A percentile compares a stretch with the other conserved stretches of the same genome.
These are phyloP conservation scores for Arremon brunneinucha DNA, from an alignment of 2,797 vertebrate species.

Conservation along the genomic window DNA sequence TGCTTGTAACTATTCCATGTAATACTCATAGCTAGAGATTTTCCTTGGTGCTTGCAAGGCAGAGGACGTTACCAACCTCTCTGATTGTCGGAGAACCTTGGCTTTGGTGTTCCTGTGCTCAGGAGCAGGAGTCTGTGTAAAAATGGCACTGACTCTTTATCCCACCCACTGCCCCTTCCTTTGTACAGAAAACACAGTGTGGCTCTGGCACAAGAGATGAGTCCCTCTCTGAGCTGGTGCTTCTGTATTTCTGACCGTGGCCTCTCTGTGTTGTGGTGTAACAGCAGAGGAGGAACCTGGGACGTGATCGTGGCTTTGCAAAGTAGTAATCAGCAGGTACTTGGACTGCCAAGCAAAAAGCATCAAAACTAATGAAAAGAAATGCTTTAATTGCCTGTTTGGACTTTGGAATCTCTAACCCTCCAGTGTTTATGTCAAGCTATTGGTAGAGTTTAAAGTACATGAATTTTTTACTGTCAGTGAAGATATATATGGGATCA, in stretches of 20 bases:
- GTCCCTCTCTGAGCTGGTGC: background rate
- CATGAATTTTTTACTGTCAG: background rate
- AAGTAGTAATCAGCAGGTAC: background rate
- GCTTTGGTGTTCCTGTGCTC: background rate
- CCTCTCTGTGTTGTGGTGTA: background rate
- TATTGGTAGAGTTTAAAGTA: background rate
- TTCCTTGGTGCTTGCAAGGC: background rate
- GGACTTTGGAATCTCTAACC: background rate
- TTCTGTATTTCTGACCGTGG: background rate
- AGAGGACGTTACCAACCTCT: fast-evolving
- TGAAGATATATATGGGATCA: background rate
- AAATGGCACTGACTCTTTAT: background rate
- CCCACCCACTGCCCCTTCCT: fast-evolving
- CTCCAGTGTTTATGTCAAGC: background rate
- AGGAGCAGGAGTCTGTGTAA: background rate
- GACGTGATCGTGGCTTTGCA: background rate
- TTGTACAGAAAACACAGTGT: background rate
- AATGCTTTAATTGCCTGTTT: background rate
- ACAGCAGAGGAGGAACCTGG: background rate
- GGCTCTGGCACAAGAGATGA: background rate
- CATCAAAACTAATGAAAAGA: background rate
- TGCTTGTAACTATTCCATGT: background rate
- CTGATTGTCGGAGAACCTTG: background rate
- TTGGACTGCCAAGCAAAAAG: background rate
- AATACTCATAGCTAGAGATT: background rate